Percentiles rank a stretch among this genome's conserved stretches.
Evolutionary conservation across 2,888 invertebrate species (phyloP).

Genomic region (Megaustenia siamemsis): DNA sequence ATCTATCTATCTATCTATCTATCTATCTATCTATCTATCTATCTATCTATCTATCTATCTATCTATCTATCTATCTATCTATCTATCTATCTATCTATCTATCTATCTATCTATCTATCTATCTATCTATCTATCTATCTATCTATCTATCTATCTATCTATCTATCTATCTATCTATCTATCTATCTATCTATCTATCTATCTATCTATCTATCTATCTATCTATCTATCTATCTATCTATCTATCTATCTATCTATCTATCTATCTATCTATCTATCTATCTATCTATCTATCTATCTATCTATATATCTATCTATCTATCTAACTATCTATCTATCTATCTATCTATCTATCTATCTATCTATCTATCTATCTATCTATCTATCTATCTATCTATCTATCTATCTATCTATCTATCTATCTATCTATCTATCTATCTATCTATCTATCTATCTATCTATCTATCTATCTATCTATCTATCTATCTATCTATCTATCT

Average conservation of each 20-base stretch:
- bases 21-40: constrained; percentile 21
- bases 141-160: constrained; percentile 29
- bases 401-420: constrained; percentile 27
- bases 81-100: constrained; percentile 2
- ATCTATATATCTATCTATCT: too few relatives aligned
- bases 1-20: constrained; percentile 19
- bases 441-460: constrained; percentile 21
- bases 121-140: constrained; percentile 13
- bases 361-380: background rate
- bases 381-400: constrained; percentile 7
- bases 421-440: constrained; percentile 27
- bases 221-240: too few relatives aligned
- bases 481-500: background rate
- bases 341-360: background rate
- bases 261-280: background rate
- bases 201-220: background rate
- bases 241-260: background rate
- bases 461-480: background rate
- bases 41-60: constrained; percentile 6
- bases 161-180: constrained; percentile 28
- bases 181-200: constrained; percentile 10
- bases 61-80: constrained; percentile 1
- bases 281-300: too few relatives aligned
- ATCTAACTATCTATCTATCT: too few relatives aligned
- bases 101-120: constrained; percentile 8